phyloP scores from a whole-genome alignment of 2,113 vertebrate genomes.

The Archocentrus centrarchus region DNA sequence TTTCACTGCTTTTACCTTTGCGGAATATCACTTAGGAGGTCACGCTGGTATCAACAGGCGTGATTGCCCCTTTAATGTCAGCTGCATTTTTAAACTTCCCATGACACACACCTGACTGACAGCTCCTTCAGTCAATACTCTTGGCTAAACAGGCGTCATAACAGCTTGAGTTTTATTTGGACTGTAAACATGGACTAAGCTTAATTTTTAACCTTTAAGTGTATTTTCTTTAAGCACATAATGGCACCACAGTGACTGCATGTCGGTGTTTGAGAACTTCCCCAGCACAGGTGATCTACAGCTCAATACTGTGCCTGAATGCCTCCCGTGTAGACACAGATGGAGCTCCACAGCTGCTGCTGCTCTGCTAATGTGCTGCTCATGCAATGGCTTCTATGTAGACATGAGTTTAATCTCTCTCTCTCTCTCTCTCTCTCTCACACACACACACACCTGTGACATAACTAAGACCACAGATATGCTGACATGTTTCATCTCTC shows the following conservation, averaged over 20 bases:
- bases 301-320: not conserved
- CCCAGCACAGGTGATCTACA: not conserved
- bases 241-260: not conserved
- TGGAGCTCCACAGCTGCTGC: slow-evolving; percentile 18
- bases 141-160: not conserved
- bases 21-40: not conserved
- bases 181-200: not conserved
- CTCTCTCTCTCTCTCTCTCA: too few species aligned
- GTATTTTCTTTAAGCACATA: not conserved
- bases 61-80: not conserved
- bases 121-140: not conserved
- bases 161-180: not conserved
- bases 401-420: not conserved
- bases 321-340: slow-evolving; percentile 29
- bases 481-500: slow-evolving; percentile 32
- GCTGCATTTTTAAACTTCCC: not conserved
- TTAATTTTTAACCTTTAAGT: slow-evolving; percentile 4
- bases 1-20: not conserved
- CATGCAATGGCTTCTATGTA: not conserved
- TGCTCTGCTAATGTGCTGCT: slow-evolving; percentile 17
- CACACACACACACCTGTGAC: not conserved
- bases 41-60: not conserved
- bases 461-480: slow-evolving; percentile 16
- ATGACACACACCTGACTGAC: not conserved
- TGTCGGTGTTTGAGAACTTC: not conserved